These are phyloP conservation scores for Anodontia alba DNA, from an alignment of 2,888 invertebrate genomes.

Conservation along the genomic window DNA sequence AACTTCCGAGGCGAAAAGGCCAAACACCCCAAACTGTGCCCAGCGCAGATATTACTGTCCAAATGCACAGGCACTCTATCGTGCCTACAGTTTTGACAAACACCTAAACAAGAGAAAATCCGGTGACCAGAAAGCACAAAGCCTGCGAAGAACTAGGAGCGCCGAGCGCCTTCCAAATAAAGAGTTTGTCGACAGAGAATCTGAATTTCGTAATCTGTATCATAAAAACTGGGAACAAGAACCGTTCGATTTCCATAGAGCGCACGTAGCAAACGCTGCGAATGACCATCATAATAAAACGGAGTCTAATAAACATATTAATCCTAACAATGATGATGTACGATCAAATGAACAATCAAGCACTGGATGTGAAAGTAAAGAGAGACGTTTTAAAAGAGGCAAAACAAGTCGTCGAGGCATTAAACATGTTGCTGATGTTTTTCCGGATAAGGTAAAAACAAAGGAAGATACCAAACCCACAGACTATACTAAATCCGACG, in stretches of 20 bases:
- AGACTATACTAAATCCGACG: background rate
- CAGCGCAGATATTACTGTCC: background rate
- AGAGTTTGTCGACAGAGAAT: background rate
- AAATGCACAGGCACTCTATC: background rate
- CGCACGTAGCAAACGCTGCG: background rate
- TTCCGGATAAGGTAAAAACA: background rate
- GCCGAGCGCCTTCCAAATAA: slow-evolving; percentile 18
- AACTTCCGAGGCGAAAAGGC: background rate
- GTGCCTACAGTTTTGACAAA: background rate
- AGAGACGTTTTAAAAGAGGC: slow-evolving; percentile 8
- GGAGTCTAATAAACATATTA: background rate
- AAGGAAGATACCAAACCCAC: background rate
- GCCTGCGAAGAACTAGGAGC: background rate
- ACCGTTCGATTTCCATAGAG: slow-evolving; percentile 7
- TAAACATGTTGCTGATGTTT: slow-evolving; percentile 11
- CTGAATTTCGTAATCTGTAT: background rate
- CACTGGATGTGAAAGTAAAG: background rate
- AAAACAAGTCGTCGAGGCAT: slow-evolving; percentile 4
- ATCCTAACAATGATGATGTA: background rate
- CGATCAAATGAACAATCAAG: background rate
- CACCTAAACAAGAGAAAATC: background rate
- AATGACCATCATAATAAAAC: background rate
- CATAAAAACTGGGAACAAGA: slow-evolving; percentile 22
- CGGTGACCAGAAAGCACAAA: background rate
- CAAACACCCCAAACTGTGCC: background rate